These are phyloP conservation scores for Caloenas nicobarica DNA, from an alignment of 2,113 vertebrate genomes.

Conservation along the genomic window DNA sequence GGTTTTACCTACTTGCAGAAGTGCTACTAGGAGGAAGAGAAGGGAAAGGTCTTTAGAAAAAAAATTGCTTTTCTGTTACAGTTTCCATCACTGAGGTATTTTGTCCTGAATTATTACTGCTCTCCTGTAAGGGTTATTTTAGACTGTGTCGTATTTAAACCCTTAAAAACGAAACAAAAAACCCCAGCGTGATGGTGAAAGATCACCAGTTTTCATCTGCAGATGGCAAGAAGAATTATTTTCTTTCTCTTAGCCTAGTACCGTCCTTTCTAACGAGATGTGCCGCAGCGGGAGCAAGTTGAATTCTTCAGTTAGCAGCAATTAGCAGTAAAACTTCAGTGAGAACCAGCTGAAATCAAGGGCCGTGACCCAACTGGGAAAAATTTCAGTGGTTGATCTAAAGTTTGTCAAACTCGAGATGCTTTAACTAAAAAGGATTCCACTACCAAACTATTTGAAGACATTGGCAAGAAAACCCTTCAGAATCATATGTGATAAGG, in stretches of 20 bases:
- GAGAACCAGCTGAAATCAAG: background rate
- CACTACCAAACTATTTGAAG: background rate
- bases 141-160: background rate
- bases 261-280: background rate
- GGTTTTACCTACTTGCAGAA: background rate
- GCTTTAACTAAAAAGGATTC: background rate
- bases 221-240: background rate
- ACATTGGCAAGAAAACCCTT: background rate
- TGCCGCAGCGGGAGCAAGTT: background rate
- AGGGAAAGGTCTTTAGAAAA: background rate
- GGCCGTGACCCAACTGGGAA: background rate
- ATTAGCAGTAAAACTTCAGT: background rate
- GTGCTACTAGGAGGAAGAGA: background rate
- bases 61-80: background rate
- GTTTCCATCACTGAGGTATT: background rate
- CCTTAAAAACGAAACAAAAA: background rate
- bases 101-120: background rate
- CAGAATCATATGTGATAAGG: background rate
- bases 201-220: background rate
- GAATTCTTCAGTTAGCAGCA: background rate
- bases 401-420: slow-evolving; percentile 27
- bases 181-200: background rate
- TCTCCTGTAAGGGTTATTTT: background rate
- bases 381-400: background rate
- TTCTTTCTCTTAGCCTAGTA: background rate